phyloP scores from a whole-genome alignment of 1,140 invertebrate species.

The Apis florea region DNA sequence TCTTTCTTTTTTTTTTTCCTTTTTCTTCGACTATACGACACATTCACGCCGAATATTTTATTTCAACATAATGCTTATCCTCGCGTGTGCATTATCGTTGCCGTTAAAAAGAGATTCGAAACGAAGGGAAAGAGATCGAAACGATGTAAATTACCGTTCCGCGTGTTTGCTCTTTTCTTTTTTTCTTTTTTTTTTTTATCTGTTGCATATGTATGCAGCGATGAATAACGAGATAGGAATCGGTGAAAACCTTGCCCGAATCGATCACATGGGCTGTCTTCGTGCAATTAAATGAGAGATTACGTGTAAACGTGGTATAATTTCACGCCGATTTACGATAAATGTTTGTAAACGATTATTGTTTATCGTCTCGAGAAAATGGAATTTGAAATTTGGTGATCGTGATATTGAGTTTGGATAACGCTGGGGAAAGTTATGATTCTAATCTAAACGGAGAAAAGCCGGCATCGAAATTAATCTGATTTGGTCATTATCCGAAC shows the following conservation, averaged over 20 bases:
- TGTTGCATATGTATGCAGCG: too few relatives aligned
- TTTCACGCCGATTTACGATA: not conserved
- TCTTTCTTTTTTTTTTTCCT: too few relatives aligned
- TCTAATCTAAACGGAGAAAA: too few relatives aligned
- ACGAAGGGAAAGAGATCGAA: not conserved
- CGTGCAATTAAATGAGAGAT: not conserved
- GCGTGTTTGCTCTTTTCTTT: not conserved
- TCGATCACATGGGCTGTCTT: not conserved
- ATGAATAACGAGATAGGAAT: not conserved
- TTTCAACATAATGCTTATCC: constrained; percentile 6
- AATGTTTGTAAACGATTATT: not conserved
- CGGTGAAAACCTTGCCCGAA: not conserved
- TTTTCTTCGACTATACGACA: not conserved
- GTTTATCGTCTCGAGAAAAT: too few relatives aligned
- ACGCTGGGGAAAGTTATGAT: too few relatives aligned
- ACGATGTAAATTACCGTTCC: constrained; percentile 6
- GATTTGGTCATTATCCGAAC: too few relatives aligned
- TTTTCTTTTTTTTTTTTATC: not conserved
- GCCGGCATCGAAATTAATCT: too few relatives aligned
- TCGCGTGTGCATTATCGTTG: constrained; percentile 20
- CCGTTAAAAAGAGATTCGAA: constrained; percentile 1
- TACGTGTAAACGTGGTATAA: too few relatives aligned
- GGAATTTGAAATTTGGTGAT: too few relatives aligned
- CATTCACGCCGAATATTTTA: not conserved
- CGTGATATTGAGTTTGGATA: too few relatives aligned